These are phyloP conservation scores for Oppia nitens DNA, from an alignment of 1,140 invertebrate genomes.

Conservation along the genomic window DNA sequence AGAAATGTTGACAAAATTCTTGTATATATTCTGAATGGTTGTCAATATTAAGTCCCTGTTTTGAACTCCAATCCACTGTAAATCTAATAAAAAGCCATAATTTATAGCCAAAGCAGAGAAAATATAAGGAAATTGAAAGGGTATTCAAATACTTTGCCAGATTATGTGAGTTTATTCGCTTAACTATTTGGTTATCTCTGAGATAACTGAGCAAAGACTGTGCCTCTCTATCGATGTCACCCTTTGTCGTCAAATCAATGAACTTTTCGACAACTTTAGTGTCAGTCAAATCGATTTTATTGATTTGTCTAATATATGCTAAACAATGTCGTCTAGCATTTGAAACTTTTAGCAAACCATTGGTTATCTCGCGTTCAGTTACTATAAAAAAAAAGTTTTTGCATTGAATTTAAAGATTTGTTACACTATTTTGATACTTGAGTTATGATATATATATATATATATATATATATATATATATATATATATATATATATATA, in stretches of 20 bases:
- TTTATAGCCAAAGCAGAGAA: not conserved
- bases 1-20: constrained; percentile 88
- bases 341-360: constrained; percentile 78
- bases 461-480: too few species aligned
- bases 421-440: too few species aligned
- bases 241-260: constrained; percentile 70
- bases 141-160: constrained; percentile 48
- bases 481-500: not conserved
- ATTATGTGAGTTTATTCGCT: constrained; percentile 72
- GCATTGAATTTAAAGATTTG: too few species aligned
- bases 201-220: constrained; percentile 72
- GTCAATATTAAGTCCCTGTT: constrained; percentile 78
- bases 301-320: constrained; percentile 89
- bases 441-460: too few species aligned
- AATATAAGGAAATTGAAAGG: constrained; percentile 1
- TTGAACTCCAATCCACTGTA: constrained; percentile 89
- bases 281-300: constrained; percentile 92
- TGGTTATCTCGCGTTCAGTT: constrained; percentile 91
- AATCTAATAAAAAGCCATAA: constrained; percentile 41
- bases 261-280: constrained; percentile 82
- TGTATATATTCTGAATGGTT: constrained; percentile 86
- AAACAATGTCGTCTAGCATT: constrained; percentile 90
- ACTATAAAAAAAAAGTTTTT: constrained; percentile 53
- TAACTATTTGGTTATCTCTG: constrained; percentile 64
- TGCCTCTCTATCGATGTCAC: constrained; percentile 82